A percentile compares a stretch with the other conserved stretches of the same genome.
Conservation (phyloP, 2,888 invertebrate genomes). For the Nomada ruficornis region DNA sequence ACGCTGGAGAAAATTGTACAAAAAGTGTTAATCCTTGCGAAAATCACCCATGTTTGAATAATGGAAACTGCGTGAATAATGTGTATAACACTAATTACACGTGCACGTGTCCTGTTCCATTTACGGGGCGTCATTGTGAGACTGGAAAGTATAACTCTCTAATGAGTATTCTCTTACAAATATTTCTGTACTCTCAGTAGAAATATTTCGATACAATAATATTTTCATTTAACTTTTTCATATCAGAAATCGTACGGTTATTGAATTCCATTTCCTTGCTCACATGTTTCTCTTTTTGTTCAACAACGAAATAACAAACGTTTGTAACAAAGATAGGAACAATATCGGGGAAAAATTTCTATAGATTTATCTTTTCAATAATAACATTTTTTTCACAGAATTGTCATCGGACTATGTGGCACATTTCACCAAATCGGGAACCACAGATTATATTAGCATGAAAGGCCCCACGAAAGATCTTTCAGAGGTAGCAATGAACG, state of each 20-base stretch:
- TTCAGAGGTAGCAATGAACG: slow-evolving; percentile 82
- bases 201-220: background rate
- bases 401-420: slow-evolving; percentile 86
- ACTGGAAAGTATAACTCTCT: slow-evolving; percentile 73
- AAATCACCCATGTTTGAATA: slow-evolving; percentile 82
- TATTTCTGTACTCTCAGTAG: background rate
- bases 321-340: too few species aligned
- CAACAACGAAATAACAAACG: too few species aligned
- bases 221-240: background rate
- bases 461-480: slow-evolving; percentile 85
- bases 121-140: slow-evolving; percentile 85
- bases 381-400: slow-evolving; percentile 75
- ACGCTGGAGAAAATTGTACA: slow-evolving; percentile 85
- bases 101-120: slow-evolving; percentile 85
- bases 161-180: slow-evolving; percentile 2
- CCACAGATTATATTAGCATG: slow-evolving; percentile 86
- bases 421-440: slow-evolving; percentile 86
- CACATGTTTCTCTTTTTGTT: too few species aligned
- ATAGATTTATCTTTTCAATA: background rate
- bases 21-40: slow-evolving; percentile 84
- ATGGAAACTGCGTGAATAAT: slow-evolving; percentile 84
- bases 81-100: slow-evolving; percentile 76
- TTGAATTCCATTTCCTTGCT: too few species aligned
- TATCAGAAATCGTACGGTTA: too few species aligned
- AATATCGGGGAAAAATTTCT: too few species aligned